phyloP scores from a whole-genome alignment of 2,113 vertebrate species.

The Shinisaurus crocodilurus region DNA sequence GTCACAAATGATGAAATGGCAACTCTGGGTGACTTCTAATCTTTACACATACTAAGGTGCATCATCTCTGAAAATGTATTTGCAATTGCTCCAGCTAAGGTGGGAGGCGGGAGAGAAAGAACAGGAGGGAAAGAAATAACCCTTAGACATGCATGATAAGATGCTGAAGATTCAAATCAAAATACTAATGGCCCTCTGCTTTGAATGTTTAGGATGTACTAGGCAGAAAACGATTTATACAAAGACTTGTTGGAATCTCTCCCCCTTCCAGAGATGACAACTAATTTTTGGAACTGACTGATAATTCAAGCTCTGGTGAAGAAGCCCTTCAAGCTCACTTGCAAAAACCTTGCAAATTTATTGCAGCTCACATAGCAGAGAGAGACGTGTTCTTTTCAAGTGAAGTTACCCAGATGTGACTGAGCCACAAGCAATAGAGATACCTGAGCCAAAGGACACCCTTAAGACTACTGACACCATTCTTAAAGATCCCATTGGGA shows the following conservation, averaged over 20 bases:
- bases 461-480: conserved; percentile 1
- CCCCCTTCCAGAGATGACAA: not conserved
- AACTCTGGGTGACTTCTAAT: conserved; percentile 18
- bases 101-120: not conserved
- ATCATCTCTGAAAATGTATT: not conserved
- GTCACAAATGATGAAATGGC: not conserved
- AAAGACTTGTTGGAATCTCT: conserved; percentile 7
- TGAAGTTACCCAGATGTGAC: conserved; percentile 43
- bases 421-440: not conserved
- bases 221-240: conserved; percentile 7
- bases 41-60: conserved; percentile 10
- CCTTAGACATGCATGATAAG: not conserved
- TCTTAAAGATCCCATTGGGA: not conserved
- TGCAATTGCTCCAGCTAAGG: conserved; percentile 4
- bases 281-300: conserved; percentile 43
- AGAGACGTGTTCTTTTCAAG: not conserved
- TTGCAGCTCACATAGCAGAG: conserved; percentile 20
- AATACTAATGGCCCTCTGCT: not conserved
- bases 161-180: not conserved
- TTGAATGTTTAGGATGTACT: conserved; percentile 2
- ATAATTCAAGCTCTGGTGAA: conserved; percentile 54
- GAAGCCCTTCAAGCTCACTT: conserved; percentile 53
- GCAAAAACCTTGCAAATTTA: conserved; percentile 42
- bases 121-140: conserved; percentile 8
- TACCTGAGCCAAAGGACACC: conserved; percentile 14